These are phyloP conservation scores for Petromus typicus DNA, from an alignment of 2,113 vertebrate species.

Conservation along the genomic window DNA sequence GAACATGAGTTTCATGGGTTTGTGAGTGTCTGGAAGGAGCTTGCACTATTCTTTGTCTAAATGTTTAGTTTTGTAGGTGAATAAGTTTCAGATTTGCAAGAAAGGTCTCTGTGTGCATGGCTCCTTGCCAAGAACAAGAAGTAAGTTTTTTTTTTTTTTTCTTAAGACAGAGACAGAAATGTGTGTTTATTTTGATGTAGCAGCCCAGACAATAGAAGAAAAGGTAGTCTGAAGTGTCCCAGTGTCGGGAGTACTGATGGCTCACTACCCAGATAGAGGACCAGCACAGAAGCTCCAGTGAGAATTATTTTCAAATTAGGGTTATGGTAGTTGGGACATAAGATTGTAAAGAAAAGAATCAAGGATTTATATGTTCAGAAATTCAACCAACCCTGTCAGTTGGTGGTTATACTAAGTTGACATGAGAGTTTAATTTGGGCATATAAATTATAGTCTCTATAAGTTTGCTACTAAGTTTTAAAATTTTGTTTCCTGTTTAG, in stretches of 20 bases:
- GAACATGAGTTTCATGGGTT: not conserved
- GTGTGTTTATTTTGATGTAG: not conserved
- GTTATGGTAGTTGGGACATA: not conserved
- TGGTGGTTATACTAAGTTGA: slow-evolving; percentile 42
- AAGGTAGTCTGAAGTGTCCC: not conserved
- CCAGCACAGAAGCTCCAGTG: not conserved
- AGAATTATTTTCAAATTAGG: slow-evolving; percentile 23
- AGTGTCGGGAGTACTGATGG: not conserved
- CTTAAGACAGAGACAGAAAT: not conserved
- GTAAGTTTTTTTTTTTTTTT: not conserved
- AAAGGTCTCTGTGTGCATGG: not conserved
- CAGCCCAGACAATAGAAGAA: not conserved
- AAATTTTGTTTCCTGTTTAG: slow-evolving; percentile 15
- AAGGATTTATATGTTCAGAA: not conserved
- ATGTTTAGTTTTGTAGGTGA: not conserved
- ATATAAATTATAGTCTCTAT: not conserved
- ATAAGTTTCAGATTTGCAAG: not conserved
- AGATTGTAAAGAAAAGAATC: not conserved
- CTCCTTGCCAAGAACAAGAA: not conserved
- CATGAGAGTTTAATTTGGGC: not conserved
- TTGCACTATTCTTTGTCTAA: not conserved
- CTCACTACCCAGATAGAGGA: not conserved
- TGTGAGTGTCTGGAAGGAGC: not conserved
- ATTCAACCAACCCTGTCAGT: not conserved
- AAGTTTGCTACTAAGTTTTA: slow-evolving; percentile 34